phyloP scores from a whole-genome alignment of 2,113 vertebrate genomes.

The Calyptomena viridis region DNA sequence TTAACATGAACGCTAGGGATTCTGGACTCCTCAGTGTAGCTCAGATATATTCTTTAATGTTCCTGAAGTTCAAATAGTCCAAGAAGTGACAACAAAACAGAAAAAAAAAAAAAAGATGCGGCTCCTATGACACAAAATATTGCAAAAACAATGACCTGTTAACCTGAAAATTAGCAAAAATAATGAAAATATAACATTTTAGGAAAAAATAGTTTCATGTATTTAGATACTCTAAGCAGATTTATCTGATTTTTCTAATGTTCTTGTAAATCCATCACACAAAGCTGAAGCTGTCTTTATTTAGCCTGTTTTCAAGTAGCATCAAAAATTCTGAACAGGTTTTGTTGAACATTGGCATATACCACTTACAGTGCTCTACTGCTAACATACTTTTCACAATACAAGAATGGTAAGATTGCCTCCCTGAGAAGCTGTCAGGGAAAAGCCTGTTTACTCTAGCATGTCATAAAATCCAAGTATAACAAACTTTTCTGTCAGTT shows the following conservation, averaged over 20 bases:
- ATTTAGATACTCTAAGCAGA: background rate
- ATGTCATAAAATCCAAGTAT: background rate
- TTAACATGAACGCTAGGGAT: background rate
- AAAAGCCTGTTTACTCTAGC: constrained; percentile 26
- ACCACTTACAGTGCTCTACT: background rate
- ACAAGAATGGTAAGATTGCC: background rate
- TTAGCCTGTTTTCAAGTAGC: background rate
- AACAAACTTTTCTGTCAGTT: constrained; percentile 24
- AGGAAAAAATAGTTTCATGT: background rate
- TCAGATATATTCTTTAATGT: background rate
- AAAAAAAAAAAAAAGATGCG: background rate
- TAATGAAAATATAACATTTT: background rate
- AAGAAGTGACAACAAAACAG: background rate
- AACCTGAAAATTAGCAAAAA: background rate
- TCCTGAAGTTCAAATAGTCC: background rate
- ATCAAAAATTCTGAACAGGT: background rate
- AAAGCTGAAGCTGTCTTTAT: background rate
- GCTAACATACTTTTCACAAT: background rate
- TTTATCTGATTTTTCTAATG: background rate
- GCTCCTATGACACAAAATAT: background rate
- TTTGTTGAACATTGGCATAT: background rate
- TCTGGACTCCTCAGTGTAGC: background rate
- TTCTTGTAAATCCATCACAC: background rate
- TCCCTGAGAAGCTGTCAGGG: background rate
- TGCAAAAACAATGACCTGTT: background rate